Evolutionary conservation across 2,797 vertebrate species (phyloP), one percentile per base, ranked within the genome.

Genomic region (Gymnothorax reevesii): DNA sequence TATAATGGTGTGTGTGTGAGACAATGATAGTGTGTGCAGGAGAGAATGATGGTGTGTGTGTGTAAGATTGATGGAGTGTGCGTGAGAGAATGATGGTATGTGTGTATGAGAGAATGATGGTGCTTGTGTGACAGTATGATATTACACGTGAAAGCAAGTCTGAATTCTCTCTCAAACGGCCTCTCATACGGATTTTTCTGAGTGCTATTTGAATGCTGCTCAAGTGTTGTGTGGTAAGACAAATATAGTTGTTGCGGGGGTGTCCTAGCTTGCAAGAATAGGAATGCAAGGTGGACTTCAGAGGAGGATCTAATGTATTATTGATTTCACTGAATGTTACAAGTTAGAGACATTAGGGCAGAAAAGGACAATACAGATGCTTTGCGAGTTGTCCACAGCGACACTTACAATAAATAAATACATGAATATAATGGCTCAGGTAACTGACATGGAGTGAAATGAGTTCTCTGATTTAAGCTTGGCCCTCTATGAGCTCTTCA

Each of bases 401-500:
- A 27, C 25, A 80, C 49, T 33, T 3, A 7, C 33, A 42, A 42
- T 42, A 42, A 57, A 77, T 5, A 20, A 20, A 13, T 8, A 64
- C 59, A 22, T 17, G 7, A 77, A 77, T 17, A 60, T 27, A 33
- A 33, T 84, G 60, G 83, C 83, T 64, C 60, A 83, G 82, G 82
- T 60, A 62, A 83, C 80, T 25, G 77, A 7, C 22, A 42, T 80
- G 27, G 57, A 84, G 60, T 25, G 22, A 84, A 84, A 84, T 84
- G 60, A 69, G 60, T 64, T 84, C 52, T 84, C 60, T 66, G 83
- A 84, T 66, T 66, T 84, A 49, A 54, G 57, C 83, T 25, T 66
- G 83, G 83, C 59, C 83, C 66, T 66, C 59, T n/a, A 17, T 12
- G 60, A 52, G 9, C n/a, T 64, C 20, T 66, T 20, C 33, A 33